Conservation (phyloP, 2,888 invertebrate genomes). For the Diarsia dahlii region DNA sequence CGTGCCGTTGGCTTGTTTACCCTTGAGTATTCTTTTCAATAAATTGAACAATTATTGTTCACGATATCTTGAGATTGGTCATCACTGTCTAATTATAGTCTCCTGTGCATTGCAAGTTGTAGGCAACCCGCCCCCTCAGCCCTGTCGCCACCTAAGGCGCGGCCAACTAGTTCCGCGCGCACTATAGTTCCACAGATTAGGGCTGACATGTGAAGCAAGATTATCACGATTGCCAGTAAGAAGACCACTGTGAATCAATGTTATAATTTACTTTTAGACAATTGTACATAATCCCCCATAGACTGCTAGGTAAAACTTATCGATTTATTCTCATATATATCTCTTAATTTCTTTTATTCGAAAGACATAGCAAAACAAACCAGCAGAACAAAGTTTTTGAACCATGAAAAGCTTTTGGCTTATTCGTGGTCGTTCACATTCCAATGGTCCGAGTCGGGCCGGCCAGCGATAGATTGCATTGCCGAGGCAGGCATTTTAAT, state of each 20-base stretch:
- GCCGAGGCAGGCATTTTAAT: constrained; percentile 57
- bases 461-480: constrained; percentile 52
- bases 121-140: too few relatives aligned
- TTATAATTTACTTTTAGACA: background rate
- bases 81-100: too few relatives aligned
- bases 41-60: too few relatives aligned
- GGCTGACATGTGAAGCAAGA: background rate
- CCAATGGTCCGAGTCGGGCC: constrained; percentile 31
- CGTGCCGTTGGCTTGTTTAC: too few relatives aligned
- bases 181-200: background rate
- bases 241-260: background rate
- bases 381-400: background rate
- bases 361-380: background rate
- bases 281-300: background rate
- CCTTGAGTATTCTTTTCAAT: too few relatives aligned
- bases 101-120: too few relatives aligned
- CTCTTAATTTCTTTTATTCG: background rate
- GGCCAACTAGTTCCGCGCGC: too few relatives aligned
- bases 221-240: background rate
- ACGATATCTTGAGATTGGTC: too few relatives aligned
- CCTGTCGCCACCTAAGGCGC: too few relatives aligned
- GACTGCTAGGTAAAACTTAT: background rate
- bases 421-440: constrained; percentile 46
- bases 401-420: constrained; percentile 26
- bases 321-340: background rate